Evolutionary conservation across 53 echinoderm and acorn worm species (phyloP), one percentile per base, ranked within the genome.

Genomic region (Patiria pectinifera): DNA sequence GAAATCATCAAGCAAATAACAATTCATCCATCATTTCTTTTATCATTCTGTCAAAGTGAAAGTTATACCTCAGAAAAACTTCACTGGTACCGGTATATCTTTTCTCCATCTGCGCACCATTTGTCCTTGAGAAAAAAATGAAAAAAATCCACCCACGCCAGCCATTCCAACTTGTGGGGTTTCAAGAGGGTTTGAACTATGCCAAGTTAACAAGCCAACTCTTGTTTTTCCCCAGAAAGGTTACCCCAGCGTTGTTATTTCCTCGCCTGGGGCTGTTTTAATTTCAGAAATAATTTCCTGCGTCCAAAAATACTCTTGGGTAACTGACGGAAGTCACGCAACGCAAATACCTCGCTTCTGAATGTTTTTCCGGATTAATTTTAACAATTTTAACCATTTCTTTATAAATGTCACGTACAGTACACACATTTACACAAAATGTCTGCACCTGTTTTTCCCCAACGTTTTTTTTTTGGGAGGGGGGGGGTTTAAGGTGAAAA

Each of bases 211-310:
- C 87, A 87, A 87, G 87, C 87, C 59, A 60, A n/a, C 18, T 86
- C 60, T 49, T 25, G 49, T 61, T 61, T 66, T 90, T 45, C 18
- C 63, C 21, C 53, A 6, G 53, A 53, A 53, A 53, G 53, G 0
- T 8, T 44, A 25, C 53, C 60, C 79, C 19, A 2, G 43, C 62
- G 78, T 49, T 63, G 81, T 84, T 84, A 84, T 69, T 80, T 81
- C 69, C 90, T 90, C 59, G 90, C 90, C 90, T 47, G 15, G 19
- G 90, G 90, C 90, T 69, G 69, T 81, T 80, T 80, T 90, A 80
- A 90, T 80, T 63, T 90, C 45, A 63, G 63, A 45, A 81, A 81
- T 90, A 80, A 81, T 90, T 80, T 90, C 47, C 59, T 80, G 78
- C 90, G n/a, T 90, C 81, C 81, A 23, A 69, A 80, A 90, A 90